Evolutionary conservation across 2,888 invertebrate species (phyloP), one percentile per base, ranked within the genome.

Genomic region (Xylota sylvarum): DNA sequence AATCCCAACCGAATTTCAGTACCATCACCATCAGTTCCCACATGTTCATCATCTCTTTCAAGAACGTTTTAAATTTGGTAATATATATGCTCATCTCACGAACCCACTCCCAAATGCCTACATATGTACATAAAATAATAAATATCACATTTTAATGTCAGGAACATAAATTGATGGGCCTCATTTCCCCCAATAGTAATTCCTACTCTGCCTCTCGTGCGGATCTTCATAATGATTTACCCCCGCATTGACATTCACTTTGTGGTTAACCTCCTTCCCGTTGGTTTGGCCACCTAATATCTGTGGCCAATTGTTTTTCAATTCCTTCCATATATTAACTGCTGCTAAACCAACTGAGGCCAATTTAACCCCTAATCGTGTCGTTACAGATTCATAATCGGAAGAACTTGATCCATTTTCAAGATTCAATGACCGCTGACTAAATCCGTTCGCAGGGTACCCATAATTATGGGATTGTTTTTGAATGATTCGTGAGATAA

Each of bases 331-430:
- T 37, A 92, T 89, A 88, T 91, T 92, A 12, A 89, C 89, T 2
- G 91, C 91, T 0, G 91, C 90, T 87, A 92, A 89, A 50, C 91
- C 92, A n/a, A 92, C 90, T 7, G 92, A 92, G 10, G 92, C 92
- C 62, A 92, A 86, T 79, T 90, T 90, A 12, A 92, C 91, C 64
- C 91, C 91, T 76, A 92, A 89, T 62, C 92, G 90, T 0, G 90
- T 90, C 2, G 89, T 88, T 10, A 88, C 76, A 1, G 87, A 80
- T 50, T 89, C 82, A 5, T 91, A 89, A 55, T 88, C 88, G n/a
- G 89, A 87, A 67, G 88, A 89, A 85, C 5, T 87, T 85, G 17
- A 14, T 76, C 14, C 64, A n/a, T 87, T 82, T 7, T 81, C 80
- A 3, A 12, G 17, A 62, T 86, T 55, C 52, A 89, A 80, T 30